Base-by-base conservation (phyloP, 2,797 vertebrate genomes). In the Rhyacichthys aspro region DNA sequence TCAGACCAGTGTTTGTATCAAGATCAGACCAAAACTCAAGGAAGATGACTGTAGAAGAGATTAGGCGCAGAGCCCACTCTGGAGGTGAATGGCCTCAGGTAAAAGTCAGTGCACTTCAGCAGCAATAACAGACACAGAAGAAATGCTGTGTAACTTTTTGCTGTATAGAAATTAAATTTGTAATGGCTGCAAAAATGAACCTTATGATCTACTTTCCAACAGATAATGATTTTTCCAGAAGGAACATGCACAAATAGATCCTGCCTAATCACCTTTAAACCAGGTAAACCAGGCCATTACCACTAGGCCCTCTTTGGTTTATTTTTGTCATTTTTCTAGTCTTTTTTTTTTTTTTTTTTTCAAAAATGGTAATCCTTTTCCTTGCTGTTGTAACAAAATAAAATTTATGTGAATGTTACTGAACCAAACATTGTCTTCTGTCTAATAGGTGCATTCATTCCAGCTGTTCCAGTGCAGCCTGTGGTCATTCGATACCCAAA, bases 201-300 rank as follows among this genome's bases (percentile, higher is more conserved):
- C 14, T 15, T 41, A 2, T 28, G 23, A 28, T 41, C 3, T n/a
- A n/a, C n/a, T 68, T 37, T 55, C 61, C 55, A 74, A n/a, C 83
- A 99, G 97, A 96, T 99, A 77, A 99, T 99, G 97, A 99, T 99
- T 86, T 99, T 99, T 88, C 98, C 98, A 60, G 98, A 99, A 75
- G 98, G 98, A 80, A 99, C 98, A 0, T 99, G 98, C 72, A 99
- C 98, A 50, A 99, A 99, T 79, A 94, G 98, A 89, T 96, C 96
- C 78, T 99, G 98, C 85, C 90, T 99, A 54, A 99, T 99, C 85
- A 98, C 97, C 49, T 99, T 98, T 88, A 99, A 99, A 77, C 96
- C 97, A 89, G 97, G 97, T 98, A 93, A 68, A 49, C 16, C 0
- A 37, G 18, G 11, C 8, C 11, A 52, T 18, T 28, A 28, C 4